Percentiles rank a stretch among this genome's conserved stretches.
These are phyloP conservation scores for Camponotus fellah DNA, from an alignment of 2,888 invertebrate genomes.

Conservation along the genomic window DNA sequence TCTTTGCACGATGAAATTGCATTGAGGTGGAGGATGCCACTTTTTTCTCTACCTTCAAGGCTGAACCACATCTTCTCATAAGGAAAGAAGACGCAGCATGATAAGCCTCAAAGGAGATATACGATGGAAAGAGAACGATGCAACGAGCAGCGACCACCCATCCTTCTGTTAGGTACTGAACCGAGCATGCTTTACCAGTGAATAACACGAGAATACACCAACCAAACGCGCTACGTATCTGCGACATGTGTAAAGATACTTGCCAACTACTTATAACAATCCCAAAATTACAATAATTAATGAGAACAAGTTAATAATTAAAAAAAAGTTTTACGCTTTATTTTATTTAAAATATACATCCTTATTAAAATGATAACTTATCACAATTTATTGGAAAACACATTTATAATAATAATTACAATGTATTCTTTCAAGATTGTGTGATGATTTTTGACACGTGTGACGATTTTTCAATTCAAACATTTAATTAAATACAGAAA, in stretches of 20 bases:
- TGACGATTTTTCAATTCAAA: not conserved
- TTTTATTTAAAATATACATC: not conserved
- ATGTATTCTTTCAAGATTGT: not conserved
- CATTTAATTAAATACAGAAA: constrained; percentile 12
- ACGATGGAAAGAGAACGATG: not conserved
- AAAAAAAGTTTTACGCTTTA: not conserved
- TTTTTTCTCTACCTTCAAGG: constrained; percentile 44
- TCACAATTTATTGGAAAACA: constrained; percentile 10
- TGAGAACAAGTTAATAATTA: not conserved
- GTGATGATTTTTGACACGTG: too few species aligned
- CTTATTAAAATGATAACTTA: not conserved
- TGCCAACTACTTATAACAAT: not conserved
- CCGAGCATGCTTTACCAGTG: not conserved
- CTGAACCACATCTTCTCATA: constrained; percentile 15
- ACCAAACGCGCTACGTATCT: not conserved
- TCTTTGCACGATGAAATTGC: constrained; percentile 7
- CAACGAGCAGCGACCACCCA: constrained; percentile 10
- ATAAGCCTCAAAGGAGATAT: constrained; percentile 34
- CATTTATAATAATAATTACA: not conserved
- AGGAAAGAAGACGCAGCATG: not conserved
- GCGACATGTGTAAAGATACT: accelerated
- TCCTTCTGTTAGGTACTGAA: not conserved
- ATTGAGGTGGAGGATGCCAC: constrained; percentile 30
- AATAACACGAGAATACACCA: not conserved
- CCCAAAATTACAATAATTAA: not conserved